phyloP scores from a whole-genome alignment of 2,113 vertebrate species.

The Cacatua alba region DNA sequence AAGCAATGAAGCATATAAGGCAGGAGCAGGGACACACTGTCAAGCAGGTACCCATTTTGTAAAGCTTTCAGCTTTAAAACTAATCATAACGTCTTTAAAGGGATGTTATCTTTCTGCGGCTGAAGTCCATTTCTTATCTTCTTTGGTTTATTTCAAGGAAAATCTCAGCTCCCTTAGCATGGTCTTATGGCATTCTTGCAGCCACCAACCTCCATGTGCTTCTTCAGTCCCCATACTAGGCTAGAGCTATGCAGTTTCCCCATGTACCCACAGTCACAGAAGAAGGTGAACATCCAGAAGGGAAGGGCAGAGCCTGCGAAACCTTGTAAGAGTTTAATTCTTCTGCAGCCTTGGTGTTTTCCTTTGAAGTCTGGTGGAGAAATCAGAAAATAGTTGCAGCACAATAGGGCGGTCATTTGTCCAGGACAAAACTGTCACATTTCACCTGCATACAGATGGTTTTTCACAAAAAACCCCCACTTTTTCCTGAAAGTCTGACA shows the following conservation, averaged over 20 bases:
- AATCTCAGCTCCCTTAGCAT: fast-evolving
- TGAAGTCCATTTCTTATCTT: not conserved
- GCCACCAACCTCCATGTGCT: fast-evolving
- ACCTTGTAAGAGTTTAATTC: not conserved
- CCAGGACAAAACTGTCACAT: not conserved
- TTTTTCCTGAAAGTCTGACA: not conserved
- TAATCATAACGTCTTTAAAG: not conserved
- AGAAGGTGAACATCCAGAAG: fast-evolving
- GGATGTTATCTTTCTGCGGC: not conserved
- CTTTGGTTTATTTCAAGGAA: not conserved
- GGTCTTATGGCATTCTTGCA: not conserved
- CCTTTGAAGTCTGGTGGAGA: not conserved
- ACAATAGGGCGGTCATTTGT: not conserved
- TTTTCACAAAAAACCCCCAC: fast-evolving
- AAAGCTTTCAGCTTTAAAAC: not conserved
- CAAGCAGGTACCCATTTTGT: not conserved
- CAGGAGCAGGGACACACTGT: not conserved
- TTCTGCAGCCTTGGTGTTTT: not conserved
- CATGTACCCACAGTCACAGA: fast-evolving
- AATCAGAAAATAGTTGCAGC: not conserved
- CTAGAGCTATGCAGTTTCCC: fast-evolving
- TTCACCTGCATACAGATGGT: not conserved
- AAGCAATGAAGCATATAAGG: not conserved
- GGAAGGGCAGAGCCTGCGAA: not conserved
- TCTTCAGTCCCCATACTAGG: not conserved